Base-by-base conservation (phyloP, 2,113 vertebrate genomes). In the Channa argus region DNA sequence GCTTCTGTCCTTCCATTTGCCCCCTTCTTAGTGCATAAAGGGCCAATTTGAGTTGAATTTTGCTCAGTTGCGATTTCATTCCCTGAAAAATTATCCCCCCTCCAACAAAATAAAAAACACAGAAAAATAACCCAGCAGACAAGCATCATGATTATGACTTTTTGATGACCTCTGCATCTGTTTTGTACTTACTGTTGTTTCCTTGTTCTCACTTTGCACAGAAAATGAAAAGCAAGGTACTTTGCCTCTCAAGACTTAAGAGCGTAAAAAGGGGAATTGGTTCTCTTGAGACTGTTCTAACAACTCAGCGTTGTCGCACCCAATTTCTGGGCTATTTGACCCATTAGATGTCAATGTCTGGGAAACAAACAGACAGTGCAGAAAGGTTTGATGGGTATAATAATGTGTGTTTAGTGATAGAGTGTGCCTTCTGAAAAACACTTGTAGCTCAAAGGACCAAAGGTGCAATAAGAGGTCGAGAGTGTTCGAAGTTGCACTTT, bases 271-370 rank as follows among this genome's bases (percentile, higher is more conserved):
- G 37, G 77, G 9, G 77, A 85, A 80, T 74, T 74, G 71, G 49
- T 72, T 83, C 56, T 83, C 65, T 74, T 63, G 63, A 79, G 69
- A 61, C 72, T 51, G 13, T 54, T 45, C 50, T 76, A 79, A 86
- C 63, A 77, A 58, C 71, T 63, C 66, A 36, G 55, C 50, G 82
- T 39, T 74, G 83, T 83, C 64, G 49, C 63, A 71, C 68, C 59
- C 81, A 82, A 86, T 87, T 88, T 84, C 55, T 69, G 70, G 45
- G 70, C 77, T 74, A 81, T 90, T 88, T 86, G 70, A 86, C 77
- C 84, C 79, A 91, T 90, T 90, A 88, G 76, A 79, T 83, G 80
- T 77, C 68, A 76, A 52, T 67, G 60, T 86, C 80, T 75, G 61
- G 78, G 71, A 82, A 87, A 84, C 79, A 82, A 89, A 87, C 73